Base-by-base conservation (phyloP, 1,140 invertebrate species). In the Caenorhabditis brenneri region DNA sequence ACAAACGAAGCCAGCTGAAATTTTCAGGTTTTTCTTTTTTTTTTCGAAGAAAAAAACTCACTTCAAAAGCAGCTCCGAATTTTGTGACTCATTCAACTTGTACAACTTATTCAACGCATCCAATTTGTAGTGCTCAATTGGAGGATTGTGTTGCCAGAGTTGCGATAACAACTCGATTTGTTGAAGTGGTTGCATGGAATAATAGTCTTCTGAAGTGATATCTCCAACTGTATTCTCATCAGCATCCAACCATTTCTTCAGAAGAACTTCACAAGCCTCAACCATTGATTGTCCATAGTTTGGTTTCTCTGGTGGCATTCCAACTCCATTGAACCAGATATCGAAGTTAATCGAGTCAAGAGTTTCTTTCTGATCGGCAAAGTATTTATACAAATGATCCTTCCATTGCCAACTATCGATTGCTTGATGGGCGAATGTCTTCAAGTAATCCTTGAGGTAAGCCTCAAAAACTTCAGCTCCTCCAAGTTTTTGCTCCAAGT, bases 231-330 rank as follows among this genome's bases (percentile, higher is more conserved):
- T 88, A 19, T 87, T 82, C 24, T 92, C 91, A 27, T 92, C 89
- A 81, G 93, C 92, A 16, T 91, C 84, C 9, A 92, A 48, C 93
- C 93, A 95, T 51, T 90, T 91, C 19, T 93, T 86, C 15, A 92
- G 91, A 22, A 96, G 91, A 2, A 92, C 89, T 2, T 91, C 92
- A 85, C 94, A 95, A 0, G 92, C 92, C 85, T 94, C 92, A 4
- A 93, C 93, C 86, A 96, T 92, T 24, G 93, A 93, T 46, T 29
- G 15, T 78, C 91, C 92, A 91, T 93, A 97, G 93, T 94, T 91
- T 19, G 95, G 95, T 91, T 95, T 95, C 55, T 94, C 91, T 2
- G 94, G 94, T 1, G 96, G 96, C 94, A 97, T 95, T 74, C 96
- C 96, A 79, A 94, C 93, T 24, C 92, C 92, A 88, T 94, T 92